Evolutionary conservation across 2,888 invertebrate species (phyloP), one percentile per base, ranked within the genome.

Genomic region (Eulithis testata): DNA sequence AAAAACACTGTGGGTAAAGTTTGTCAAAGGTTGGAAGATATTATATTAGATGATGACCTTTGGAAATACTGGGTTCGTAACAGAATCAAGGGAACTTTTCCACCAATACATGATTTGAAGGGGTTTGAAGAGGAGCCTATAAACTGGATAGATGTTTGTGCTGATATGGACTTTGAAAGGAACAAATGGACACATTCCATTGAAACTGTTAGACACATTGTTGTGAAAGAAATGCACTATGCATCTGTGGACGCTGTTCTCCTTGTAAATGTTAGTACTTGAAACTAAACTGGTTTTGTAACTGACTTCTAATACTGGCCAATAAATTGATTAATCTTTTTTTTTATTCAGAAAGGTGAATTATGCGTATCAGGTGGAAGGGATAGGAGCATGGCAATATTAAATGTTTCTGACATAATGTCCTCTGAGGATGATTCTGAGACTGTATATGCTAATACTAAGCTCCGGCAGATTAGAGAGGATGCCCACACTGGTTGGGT

Each of bases 401-500:
- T 94, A 94, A 88, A 89, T 74, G 83, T 94, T 11, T 75, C 83
- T 37, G 86, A 88, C 31, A 80, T 88, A 71, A 69, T 80, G 74
- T 76, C 83, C 55, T 76, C 83, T 21, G 72, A 80, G 55, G 76
- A 77, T 71, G 83, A 83, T 63, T 78, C 79, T 60, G 70, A 80
- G 9, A 80, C 81, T 43, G 75, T 83, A 27, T 73, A 83, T 36
- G 79, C 80, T 36, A 81, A 84, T 47, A 75, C 84, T 9, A 86
- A 84, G 64, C 89, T 91, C 11, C 83, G 78, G 54, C 80, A 85
- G 63, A 83, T 90, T 45, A 83, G 81, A 50, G 81, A 85, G 58
- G 88, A 91, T 75, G 95, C 95, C 2, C 95, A 95, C 72, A 83
- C 90, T 0, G 95, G 95, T 50, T 95, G 95, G 95, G 94, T 95